Base-by-base conservation (phyloP, 2,113 vertebrate genomes). In the Orycteropus afer region DNA sequence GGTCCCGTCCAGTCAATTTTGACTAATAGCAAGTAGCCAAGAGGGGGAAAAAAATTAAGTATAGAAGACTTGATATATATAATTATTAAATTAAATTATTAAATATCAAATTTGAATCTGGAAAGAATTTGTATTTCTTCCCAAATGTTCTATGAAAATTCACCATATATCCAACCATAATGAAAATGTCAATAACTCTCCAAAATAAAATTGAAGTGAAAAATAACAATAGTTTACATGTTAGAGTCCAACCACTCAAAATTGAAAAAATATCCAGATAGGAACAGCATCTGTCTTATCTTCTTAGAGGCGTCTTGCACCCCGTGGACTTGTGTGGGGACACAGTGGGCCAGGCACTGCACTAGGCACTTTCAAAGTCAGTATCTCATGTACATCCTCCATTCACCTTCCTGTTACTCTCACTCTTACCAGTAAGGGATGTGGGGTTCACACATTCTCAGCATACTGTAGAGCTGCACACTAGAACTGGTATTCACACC, bases 191-290 rank as follows among this genome's bases (percentile, higher is more conserved):
- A 47, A 51, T 55, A 81, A 81, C 34, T 83, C 25, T 53, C 86
- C 51, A 93, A 87, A 95, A 27, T 69, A 57, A 84, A 90, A 80
- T 29, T 76, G 27, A 89, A 88, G 91, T 86, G 40, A 91, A 85
- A 25, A 77, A 37, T 7, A 86, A 79, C 49, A 49, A 67, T 71
- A 57, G 29, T 69, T 95, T 92, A 47, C 80, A 74, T 51, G 81
- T 71, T 69, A 63, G 82, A 85, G 80, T 81, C 29, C 10, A 73
- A 76, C 22, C 55, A 74, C 29, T 89, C 40, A 57, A 89, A 80
- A 79, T 0, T 80, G 65, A 77, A 90, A 90, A 90, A 90, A 45
- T 45, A 29, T 20, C n/a, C 4, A 59, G 37, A 23, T 32, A 86
- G 61, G 4, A 15, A 29, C 8, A 69, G 9, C 27, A 34, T 42